phyloP scores from a whole-genome alignment of 2,888 invertebrate species.

The Melinaea marsaeus region DNA sequence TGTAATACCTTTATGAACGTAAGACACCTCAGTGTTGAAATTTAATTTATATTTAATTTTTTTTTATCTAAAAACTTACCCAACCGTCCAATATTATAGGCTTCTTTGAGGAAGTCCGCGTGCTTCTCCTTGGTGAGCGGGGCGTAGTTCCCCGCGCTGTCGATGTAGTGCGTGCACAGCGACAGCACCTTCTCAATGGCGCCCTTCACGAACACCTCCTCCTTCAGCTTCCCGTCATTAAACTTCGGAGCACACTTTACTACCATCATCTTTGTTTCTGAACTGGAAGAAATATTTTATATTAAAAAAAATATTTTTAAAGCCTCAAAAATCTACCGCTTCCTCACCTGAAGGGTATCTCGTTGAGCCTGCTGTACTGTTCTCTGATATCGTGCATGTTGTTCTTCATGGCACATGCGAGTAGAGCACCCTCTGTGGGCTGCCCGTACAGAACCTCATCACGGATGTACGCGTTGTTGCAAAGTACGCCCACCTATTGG shows the following conservation, averaged over 20 bases:
- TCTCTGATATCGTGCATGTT: conserved; percentile 90
- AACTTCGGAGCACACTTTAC: conserved; percentile 93
- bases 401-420: conserved; percentile 95
- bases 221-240: conserved; percentile 82
- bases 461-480: conserved; percentile 96
- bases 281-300: conserved; percentile 68
- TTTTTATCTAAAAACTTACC: conserved; percentile 64
- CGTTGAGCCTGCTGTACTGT: conserved; percentile 90
- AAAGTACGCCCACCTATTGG: conserved; percentile 87
- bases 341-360: conserved; percentile 89
- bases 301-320: neutral
- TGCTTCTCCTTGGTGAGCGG: conserved; percentile 88
- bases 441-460: conserved; percentile 92
- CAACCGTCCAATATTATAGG: conserved; percentile 91
- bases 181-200: conserved; percentile 94
- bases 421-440: conserved; percentile 97
- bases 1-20: too few species aligned
- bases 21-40: too few species aligned
- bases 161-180: conserved; percentile 88
- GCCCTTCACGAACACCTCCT: conserved; percentile 95
- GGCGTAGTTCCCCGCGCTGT: conserved; percentile 84
- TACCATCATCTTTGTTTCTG: conserved; percentile 99
- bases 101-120: conserved; percentile 87
- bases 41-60: too few species aligned
- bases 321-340: neutral